Evolutionary conservation across 2,888 invertebrate species (phyloP).

Genomic region (Seira musarum): DNA sequence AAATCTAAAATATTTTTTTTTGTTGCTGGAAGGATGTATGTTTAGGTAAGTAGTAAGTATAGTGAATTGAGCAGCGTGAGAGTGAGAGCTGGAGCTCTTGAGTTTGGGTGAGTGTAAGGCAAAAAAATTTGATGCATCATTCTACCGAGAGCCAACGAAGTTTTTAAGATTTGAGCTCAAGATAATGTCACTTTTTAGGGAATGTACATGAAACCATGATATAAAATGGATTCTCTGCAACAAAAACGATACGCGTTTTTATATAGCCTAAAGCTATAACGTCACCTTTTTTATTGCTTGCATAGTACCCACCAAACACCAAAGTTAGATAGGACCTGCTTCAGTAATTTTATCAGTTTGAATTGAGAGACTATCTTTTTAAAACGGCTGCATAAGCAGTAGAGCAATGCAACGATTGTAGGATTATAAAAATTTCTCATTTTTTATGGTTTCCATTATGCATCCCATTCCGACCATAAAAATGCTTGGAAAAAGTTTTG

Average conservation of each 20-base stretch:
- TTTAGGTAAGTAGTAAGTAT: too few relatives aligned
- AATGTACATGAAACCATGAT: slow-evolving; percentile 22
- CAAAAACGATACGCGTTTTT: slow-evolving; percentile 35
- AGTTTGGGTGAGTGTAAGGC: not conserved
- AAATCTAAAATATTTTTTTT: not conserved
- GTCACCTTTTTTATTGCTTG: slow-evolving; percentile 52
- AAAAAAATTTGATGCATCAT: slow-evolving; percentile 2
- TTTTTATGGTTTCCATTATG: slow-evolving; percentile 22
- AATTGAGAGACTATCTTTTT: not conserved
- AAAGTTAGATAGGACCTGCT: slow-evolving; percentile 9
- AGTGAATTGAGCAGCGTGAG: too few relatives aligned
- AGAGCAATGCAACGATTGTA: too few relatives aligned
- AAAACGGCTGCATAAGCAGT: too few relatives aligned
- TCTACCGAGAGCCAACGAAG: slow-evolving; percentile 8
- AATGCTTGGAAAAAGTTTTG: too few relatives aligned
- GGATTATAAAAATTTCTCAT: not conserved
- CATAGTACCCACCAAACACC: too few relatives aligned
- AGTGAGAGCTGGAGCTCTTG: slow-evolving; percentile 15
- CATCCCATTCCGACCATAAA: slow-evolving; percentile 19
- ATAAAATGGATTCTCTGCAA: slow-evolving; percentile 44
- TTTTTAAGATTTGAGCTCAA: slow-evolving; percentile 41
- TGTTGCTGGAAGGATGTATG: not conserved
- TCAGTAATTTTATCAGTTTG: slow-evolving; percentile 6
- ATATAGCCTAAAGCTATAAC: slow-evolving; percentile 43
- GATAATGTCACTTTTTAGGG: slow-evolving; percentile 51